Evolutionary conservation across 2,888 invertebrate genomes (phyloP).

Genomic region (Dryococelus australis): DNA sequence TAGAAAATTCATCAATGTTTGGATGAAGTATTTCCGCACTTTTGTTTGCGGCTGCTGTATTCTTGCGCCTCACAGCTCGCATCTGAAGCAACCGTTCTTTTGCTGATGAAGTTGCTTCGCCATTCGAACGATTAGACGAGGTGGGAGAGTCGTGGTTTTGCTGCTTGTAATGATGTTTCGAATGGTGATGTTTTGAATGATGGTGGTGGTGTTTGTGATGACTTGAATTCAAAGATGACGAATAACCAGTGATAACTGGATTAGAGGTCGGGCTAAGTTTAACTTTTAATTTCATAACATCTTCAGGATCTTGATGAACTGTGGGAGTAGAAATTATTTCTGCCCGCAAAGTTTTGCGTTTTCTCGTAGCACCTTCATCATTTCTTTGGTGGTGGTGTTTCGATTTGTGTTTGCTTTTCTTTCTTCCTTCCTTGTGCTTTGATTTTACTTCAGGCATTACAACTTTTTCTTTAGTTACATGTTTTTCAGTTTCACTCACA

Average conservation of each 20-base stretch:
- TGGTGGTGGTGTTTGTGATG: slow-evolving; percentile 38
- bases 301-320: slow-evolving; percentile 41
- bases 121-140: background rate
- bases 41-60: slow-evolving; percentile 35
- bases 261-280: slow-evolving; percentile 38
- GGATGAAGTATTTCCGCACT: background rate
- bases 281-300: slow-evolving; percentile 44
- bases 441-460: background rate
- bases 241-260: slow-evolving; percentile 12
- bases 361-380: slow-evolving; percentile 31
- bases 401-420: slow-evolving; percentile 43
- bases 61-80: slow-evolving; percentile 58
- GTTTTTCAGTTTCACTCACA: slow-evolving; percentile 23
- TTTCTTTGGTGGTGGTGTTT: slow-evolving; percentile 36
- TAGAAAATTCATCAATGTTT: slow-evolving; percentile 34
- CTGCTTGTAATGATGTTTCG: slow-evolving; percentile 38
- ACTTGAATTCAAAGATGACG: background rate
- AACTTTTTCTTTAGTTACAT: background rate
- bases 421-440: slow-evolving; percentile 29
- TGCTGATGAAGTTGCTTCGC: slow-evolving; percentile 40
- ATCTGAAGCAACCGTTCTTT: slow-evolving; percentile 59
- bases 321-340: slow-evolving; percentile 36
- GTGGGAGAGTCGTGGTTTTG: background rate
- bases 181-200: slow-evolving; percentile 38
- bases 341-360: slow-evolving; percentile 34